Conservation (phyloP, 1,140 invertebrate genomes). For the Eufriesea mexicana region DNA sequence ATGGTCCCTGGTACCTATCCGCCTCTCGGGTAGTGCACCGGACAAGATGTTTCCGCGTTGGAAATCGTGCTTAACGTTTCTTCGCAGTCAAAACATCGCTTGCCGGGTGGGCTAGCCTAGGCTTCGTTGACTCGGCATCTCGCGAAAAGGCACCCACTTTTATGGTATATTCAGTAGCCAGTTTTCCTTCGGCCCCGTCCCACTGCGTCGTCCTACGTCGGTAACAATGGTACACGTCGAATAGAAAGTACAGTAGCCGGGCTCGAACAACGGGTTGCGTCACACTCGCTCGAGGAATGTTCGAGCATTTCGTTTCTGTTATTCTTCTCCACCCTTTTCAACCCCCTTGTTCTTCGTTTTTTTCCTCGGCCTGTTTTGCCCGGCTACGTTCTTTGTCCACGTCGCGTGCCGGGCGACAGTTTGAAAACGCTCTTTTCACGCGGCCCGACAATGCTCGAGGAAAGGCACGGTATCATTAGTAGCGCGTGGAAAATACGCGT, state of each 20-base stretch:
- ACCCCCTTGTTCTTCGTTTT: not conserved
- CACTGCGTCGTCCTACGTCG: not conserved
- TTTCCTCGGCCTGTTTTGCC: not conserved
- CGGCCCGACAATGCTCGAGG: not conserved
- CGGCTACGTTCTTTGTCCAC: not conserved
- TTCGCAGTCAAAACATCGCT: too few species aligned
- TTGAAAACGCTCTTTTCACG: conserved; percentile 18
- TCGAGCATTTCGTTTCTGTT: conserved; percentile 18
- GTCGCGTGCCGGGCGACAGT: conserved; percentile 8
- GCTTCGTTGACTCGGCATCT: not conserved
- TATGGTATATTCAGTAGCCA: conserved; percentile 11
- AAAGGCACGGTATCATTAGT: conserved; percentile 7
- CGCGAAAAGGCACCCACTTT: conserved; percentile 24
- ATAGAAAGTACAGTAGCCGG: conserved; percentile 5
- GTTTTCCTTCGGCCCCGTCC: conserved; percentile 16
- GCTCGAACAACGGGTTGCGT: conserved; percentile 7
- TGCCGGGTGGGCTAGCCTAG: not conserved
- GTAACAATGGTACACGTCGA: conserved; percentile 6
- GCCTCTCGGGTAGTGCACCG: not conserved
- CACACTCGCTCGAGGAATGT: not conserved
- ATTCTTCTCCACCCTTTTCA: not conserved
- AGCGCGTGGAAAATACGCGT: conserved; percentile 42
- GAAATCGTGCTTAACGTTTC: not conserved
- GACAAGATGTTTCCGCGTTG: not conserved
- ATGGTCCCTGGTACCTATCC: not conserved